Base-by-base conservation (phyloP, 2,888 invertebrate genomes). In the Rhingia campestris region DNA sequence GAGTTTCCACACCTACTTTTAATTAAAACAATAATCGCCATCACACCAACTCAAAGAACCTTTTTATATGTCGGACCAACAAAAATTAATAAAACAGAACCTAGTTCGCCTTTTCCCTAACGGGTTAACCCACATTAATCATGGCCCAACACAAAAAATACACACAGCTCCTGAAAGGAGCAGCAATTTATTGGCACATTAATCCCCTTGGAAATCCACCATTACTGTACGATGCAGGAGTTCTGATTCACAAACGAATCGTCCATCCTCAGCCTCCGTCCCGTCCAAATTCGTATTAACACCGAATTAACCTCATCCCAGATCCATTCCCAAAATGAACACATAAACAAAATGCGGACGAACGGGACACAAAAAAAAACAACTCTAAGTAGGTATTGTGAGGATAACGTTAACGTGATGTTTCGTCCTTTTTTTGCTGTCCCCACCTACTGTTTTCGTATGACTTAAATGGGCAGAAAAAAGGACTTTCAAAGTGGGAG, bases 171-270 rank as follows among this genome's bases (percentile, higher is more conserved):
- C 72, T 72, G 64, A 79, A 64, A 72, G 64, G 49, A 79, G 63
- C 72, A 66, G 58, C 64, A 72, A 79, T 79, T 79, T 72, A 72
- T 72, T 79, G 79, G 72, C 66, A 59, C 79, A 72, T 72, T 66
- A 69, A 79, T 79, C 37, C 69, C 64, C 22, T 7, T 39, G 14
- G 30, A 12, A 51, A 32, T 51, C 14, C 58, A 6, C 12, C 39
- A n/a, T 9, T 4, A 32, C 61, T 14, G 12, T 35, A 33, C 47
- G 14, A 10, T 45, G 37, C 58, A 14, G 51, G 53, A 58, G 64
- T 64, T 58, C 64, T 72, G 79, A 79, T 79, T 79, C 47, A 58
- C 58, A 72, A 72, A 79, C 51, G 45, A 37, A 59, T 43, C 43
- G 47, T 6, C 43, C n/a, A 7, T 39, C 4, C 5, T 12, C 22